phyloP scores from a whole-genome alignment of 2,888 invertebrate genomes.

The Drosophila kokeensis region DNA sequence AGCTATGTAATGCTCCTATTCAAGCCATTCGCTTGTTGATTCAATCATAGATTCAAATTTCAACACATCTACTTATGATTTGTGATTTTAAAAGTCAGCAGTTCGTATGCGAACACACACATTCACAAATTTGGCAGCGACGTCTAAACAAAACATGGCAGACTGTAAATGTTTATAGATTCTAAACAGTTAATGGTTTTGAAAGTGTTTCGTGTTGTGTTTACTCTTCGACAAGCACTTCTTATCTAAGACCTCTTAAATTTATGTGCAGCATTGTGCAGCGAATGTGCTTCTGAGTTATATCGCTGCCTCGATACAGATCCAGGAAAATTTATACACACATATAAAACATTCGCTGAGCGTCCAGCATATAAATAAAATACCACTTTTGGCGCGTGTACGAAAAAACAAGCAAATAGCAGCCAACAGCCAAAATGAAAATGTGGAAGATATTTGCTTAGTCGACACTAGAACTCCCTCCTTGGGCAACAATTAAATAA shows the following conservation, averaged over 20 bases:
- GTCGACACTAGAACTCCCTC: slow-evolving; percentile 7
- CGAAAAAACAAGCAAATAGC: slow-evolving; percentile 30
- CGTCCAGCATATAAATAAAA: slow-evolving; percentile 75
- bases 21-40: background rate
- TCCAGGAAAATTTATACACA: slow-evolving; percentile 62
- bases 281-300: slow-evolving; percentile 57
- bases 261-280: slow-evolving; percentile 66
- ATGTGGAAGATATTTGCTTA: background rate
- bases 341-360: slow-evolving; percentile 57
- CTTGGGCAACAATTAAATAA: background rate
- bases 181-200: slow-evolving; percentile 62
- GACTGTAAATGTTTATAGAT: slow-evolving; percentile 57
- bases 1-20: background rate
- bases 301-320: slow-evolving; percentile 60
- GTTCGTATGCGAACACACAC: background rate
- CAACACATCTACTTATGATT: slow-evolving; percentile 11
- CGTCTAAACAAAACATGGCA: slow-evolving; percentile 4
- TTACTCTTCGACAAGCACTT: slow-evolving; percentile 51
- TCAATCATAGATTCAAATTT: background rate
- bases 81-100: slow-evolving; percentile 4
- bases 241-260: slow-evolving; percentile 74
- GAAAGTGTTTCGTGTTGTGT: slow-evolving; percentile 49
- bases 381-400: slow-evolving; percentile 52
- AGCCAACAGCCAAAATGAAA: slow-evolving; percentile 11
- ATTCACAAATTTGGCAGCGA: background rate